Conservation (phyloP, 1,140 invertebrate genomes). For the Wasmannia auropunctata region DNA sequence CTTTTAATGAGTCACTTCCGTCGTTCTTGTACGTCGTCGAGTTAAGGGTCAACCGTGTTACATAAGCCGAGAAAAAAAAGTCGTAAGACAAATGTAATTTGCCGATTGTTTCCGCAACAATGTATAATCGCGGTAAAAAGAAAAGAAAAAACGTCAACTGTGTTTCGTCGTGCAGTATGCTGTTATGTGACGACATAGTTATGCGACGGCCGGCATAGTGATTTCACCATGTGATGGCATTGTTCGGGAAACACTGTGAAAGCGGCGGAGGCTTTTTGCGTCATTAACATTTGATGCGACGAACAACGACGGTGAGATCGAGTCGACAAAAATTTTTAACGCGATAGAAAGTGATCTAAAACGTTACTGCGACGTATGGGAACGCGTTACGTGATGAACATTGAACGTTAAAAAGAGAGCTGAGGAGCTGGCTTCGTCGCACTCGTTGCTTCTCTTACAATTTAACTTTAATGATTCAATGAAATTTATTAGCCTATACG, state of each 20-base stretch:
- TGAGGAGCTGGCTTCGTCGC: background rate
- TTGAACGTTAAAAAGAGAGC: no score
- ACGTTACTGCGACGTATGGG: background rate
- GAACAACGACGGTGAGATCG: background rate
- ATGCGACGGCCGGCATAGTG: background rate
- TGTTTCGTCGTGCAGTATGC: background rate
- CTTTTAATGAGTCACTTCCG: conserved; percentile 26
- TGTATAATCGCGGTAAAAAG: conserved; percentile 19
- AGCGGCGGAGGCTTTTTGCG: background rate
- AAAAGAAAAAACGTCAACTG: conserved; percentile 9
- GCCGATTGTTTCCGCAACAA: conserved; percentile 6
- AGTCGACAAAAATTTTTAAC: background rate
- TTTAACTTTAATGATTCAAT: background rate
- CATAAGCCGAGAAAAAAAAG: conserved; percentile 26
- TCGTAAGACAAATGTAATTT: conserved; percentile 1
- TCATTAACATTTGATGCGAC: background rate
- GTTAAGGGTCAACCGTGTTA: background rate
- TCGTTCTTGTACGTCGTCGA: background rate
- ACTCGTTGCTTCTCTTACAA: background rate
- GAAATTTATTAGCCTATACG: no score
- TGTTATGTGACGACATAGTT: conserved; percentile 4
- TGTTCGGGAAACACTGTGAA: conserved; percentile 2
- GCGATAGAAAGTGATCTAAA: background rate
- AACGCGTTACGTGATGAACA: background rate
- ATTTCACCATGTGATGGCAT: background rate